Conservation (phyloP, 2,888 invertebrate genomes). For the Stenodera caucasica region DNA sequence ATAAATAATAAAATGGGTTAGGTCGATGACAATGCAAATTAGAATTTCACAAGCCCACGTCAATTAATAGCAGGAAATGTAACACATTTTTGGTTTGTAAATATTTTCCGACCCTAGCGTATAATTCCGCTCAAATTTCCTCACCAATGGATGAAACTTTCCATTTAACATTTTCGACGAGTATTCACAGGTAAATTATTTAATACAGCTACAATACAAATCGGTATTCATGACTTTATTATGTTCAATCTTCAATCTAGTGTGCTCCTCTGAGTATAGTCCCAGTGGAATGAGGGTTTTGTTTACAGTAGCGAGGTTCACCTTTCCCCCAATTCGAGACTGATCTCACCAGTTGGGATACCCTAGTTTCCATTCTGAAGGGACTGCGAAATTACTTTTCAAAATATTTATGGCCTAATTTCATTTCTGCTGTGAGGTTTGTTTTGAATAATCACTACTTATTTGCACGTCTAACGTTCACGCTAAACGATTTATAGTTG, state of each 20-base stretch:
- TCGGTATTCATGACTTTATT: slow-evolving; percentile 45
- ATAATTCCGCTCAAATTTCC: slow-evolving; percentile 27
- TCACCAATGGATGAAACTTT: slow-evolving; percentile 11
- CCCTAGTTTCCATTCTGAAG: slow-evolving; percentile 25
- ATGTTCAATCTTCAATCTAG: slow-evolving; percentile 45
- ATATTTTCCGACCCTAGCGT: slow-evolving; percentile 33
- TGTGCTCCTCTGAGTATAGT: slow-evolving; percentile 29
- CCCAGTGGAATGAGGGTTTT: slow-evolving; percentile 22
- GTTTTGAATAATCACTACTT: slow-evolving; percentile 26
- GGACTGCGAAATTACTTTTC: slow-evolving; percentile 38
- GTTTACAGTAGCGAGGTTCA: slow-evolving; percentile 30
- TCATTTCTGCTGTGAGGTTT: slow-evolving; percentile 26
- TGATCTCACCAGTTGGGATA: slow-evolving; percentile 26
- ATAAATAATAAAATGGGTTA: slow-evolving; percentile 11
- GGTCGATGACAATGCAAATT: slow-evolving; percentile 19
- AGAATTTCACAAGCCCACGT: slow-evolving; percentile 19
- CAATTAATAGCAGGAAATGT: slow-evolving; percentile 26
- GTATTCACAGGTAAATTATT: slow-evolving; percentile 36
- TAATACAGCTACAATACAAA: slow-evolving; percentile 41
- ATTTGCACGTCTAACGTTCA: slow-evolving; percentile 8
- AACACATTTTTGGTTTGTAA: slow-evolving; percentile 30
- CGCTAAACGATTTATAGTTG: slow-evolving; percentile 3
- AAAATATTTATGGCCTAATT: slow-evolving; percentile 44
- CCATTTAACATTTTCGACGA: slow-evolving; percentile 31
- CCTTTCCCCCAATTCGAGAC: slow-evolving; percentile 30